These are phyloP conservation scores for Herpetotheres cachinnans DNA, from an alignment of 2,113 vertebrate genomes.

Conservation along the genomic window DNA sequence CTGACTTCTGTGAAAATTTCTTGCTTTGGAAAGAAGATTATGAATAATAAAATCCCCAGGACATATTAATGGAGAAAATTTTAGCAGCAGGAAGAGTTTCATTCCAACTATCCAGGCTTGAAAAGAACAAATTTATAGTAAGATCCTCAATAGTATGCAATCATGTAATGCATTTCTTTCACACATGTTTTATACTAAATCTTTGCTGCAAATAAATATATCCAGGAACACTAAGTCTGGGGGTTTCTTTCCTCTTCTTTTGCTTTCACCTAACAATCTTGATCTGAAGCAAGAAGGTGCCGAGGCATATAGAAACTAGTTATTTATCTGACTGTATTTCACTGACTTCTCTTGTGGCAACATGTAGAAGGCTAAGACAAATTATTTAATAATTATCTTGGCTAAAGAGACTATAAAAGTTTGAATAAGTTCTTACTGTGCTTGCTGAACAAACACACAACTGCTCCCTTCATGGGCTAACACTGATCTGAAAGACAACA, in stretches of 20 bases:
- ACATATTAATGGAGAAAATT: not conserved
- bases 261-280: not conserved
- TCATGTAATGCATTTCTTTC: not conserved
- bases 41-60: not conserved
- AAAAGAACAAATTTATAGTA: not conserved
- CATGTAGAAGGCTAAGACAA: not conserved
- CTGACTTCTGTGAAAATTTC: not conserved
- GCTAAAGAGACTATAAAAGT: not conserved
- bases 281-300: not conserved
- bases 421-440: not conserved
- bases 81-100: not conserved
- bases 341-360: not conserved
- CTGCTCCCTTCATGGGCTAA: not conserved
- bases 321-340: not conserved
- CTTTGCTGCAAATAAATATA: not conserved
- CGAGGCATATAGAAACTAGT: not conserved
- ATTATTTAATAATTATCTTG: not conserved
- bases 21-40: not conserved
- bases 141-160: not conserved
- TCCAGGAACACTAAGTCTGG: not conserved
- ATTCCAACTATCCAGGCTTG: not conserved
- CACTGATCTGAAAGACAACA: not conserved
- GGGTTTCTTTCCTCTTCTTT: not conserved
- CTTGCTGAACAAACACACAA: constrained; percentile 7
- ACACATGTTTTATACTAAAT: not conserved